phyloP scores from a whole-genome alignment of 2,888 invertebrate species.

The Spodoptera exigua region DNA sequence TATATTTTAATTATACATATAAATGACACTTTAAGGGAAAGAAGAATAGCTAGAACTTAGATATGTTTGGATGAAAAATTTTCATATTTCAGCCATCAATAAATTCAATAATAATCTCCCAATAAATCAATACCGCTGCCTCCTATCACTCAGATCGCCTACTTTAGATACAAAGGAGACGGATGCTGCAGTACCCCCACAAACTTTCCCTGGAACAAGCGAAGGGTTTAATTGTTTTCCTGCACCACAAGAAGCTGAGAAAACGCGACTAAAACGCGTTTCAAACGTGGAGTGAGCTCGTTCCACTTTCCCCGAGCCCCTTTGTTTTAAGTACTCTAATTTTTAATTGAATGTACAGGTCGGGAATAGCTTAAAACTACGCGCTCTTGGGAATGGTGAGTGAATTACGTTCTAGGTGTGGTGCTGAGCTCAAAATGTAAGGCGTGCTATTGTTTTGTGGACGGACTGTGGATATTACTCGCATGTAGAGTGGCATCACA shows the following conservation, averaged over 20 bases:
- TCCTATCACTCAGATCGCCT: slow-evolving; percentile 57
- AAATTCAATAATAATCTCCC: neutral
- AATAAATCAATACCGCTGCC: slow-evolving; percentile 53
- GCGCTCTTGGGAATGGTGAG: slow-evolving; percentile 37
- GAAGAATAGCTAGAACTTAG: too few relatives aligned
- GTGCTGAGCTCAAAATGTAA: slow-evolving; percentile 23
- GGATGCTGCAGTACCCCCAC: slow-evolving; percentile 75
- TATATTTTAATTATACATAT: neutral
- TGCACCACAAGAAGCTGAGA: slow-evolving; percentile 75
- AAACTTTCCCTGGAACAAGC: slow-evolving; percentile 81
- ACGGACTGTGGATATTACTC: neutral
- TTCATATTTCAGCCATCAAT: neutral
- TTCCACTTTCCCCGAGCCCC: slow-evolving; percentile 70
- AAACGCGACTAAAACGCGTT: slow-evolving; percentile 76
- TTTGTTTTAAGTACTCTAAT: slow-evolving; percentile 79
- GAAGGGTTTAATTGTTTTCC: slow-evolving; percentile 87
- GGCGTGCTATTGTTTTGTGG: slow-evolving; percentile 24
- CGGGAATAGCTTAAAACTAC: slow-evolving; percentile 57
- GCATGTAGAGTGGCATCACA: neutral
- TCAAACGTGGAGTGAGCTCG: slow-evolving; percentile 65
- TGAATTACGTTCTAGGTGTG: slow-evolving; percentile 42
- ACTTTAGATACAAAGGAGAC: slow-evolving; percentile 77
- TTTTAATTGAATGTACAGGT: slow-evolving; percentile 77
- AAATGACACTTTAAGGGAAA: too few relatives aligned
- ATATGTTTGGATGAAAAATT: too few relatives aligned